These are phyloP conservation scores for Galerucella calmariensis DNA, from an alignment of 2,888 invertebrate species.

Conservation along the genomic window DNA sequence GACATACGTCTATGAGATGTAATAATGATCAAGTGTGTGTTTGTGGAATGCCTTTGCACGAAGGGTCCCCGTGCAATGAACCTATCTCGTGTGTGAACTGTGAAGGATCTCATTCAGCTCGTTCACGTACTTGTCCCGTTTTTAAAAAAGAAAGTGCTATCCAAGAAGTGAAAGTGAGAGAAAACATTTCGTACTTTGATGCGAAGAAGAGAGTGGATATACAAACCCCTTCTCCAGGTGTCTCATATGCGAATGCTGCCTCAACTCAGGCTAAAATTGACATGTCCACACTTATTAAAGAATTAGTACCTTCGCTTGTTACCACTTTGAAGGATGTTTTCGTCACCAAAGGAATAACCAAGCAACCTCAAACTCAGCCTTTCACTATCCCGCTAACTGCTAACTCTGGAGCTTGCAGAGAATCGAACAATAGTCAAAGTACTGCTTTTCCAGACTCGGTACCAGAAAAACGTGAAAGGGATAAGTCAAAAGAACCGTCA, in stretches of 20 bases:
- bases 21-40: too few relatives aligned
- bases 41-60: too few relatives aligned
- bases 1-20: too few relatives aligned
- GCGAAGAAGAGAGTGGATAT: constrained; percentile 8
- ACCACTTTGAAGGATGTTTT: too few relatives aligned
- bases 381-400: neutral
- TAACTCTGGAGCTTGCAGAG: neutral
- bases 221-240: neutral
- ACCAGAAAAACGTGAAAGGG: neutral
- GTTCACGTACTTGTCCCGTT: neutral
- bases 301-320: too few relatives aligned
- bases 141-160: constrained; percentile 9
- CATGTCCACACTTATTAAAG: too few relatives aligned
- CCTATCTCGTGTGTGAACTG: too few relatives aligned
- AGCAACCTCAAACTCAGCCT: constrained; percentile 1
- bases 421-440: neutral
- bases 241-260: too few relatives aligned
- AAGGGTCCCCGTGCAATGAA: too few relatives aligned
- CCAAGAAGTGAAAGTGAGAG: constrained; percentile 1
- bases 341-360: neutral
- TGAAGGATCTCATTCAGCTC: neutral
- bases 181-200: constrained; percentile 9
- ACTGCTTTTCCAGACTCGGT: neutral
- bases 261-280: too few relatives aligned
- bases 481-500: neutral